These are phyloP conservation scores for Phalacrocorax pelagicus DNA, from an alignment of 2,113 vertebrate genomes.

Conservation along the genomic window DNA sequence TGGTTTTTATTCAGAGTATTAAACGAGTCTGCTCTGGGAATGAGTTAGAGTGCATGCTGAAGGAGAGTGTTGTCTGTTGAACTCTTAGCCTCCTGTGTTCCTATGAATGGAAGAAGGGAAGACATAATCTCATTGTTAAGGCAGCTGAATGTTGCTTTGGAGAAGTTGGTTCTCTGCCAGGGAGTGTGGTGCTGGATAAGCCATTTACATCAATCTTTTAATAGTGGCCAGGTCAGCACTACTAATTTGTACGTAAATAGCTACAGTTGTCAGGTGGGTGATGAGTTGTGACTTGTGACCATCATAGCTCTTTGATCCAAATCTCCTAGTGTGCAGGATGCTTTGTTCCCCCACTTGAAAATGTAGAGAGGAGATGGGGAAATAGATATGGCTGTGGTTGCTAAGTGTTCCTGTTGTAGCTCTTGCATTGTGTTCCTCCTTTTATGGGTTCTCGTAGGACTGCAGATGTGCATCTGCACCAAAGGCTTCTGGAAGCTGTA, in stretches of 20 bases:
- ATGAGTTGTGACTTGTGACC: conserved; percentile 53
- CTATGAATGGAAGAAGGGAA: conserved; percentile 23
- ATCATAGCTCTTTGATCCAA: conserved; percentile 24
- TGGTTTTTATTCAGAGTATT: not conserved
- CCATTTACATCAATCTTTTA: conserved; percentile 56
- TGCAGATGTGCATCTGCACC: not conserved
- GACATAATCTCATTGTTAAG: conserved; percentile 58
- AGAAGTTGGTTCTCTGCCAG: conserved; percentile 60
- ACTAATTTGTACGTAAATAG: conserved; percentile 58
- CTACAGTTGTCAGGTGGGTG: conserved; percentile 43
- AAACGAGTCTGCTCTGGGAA: not conserved
- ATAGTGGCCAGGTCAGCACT: conserved; percentile 48
- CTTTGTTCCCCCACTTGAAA: conserved; percentile 35
- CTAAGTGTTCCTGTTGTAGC: not conserved
- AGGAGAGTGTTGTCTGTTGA: conserved; percentile 48
- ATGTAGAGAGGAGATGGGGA: not conserved
- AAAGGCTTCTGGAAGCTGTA: not conserved
- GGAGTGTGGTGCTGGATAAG: conserved; percentile 36
- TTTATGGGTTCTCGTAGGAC: not conserved
- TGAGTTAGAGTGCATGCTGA: conserved; percentile 5
- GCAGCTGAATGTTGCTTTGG: conserved; percentile 52
- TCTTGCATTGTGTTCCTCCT: not conserved
- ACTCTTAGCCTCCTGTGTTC: conserved; percentile 43
- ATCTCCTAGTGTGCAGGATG: not conserved
- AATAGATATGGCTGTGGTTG: conserved; percentile 20